These are phyloP conservation scores for Channallabes apus DNA, from an alignment of 2,797 vertebrate species.

Conservation along the genomic window DNA sequence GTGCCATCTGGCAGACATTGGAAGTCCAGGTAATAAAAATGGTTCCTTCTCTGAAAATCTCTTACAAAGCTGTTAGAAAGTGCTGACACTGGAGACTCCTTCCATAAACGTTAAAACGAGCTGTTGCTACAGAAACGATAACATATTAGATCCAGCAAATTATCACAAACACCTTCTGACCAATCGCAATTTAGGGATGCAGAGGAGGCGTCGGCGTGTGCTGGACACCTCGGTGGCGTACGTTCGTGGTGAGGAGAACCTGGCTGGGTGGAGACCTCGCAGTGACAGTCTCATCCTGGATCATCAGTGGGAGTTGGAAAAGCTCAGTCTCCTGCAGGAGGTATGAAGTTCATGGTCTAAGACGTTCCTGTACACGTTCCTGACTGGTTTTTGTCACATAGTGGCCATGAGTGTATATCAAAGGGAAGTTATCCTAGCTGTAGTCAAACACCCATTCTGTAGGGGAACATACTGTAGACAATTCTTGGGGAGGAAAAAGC, in stretches of 20 bases:
- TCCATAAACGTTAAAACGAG: not conserved
- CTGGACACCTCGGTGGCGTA: conserved; percentile 97
- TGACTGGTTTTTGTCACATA: not conserved
- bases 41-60: not conserved
- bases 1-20: conserved; percentile 88
- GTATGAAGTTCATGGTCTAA: conserved; percentile 61
- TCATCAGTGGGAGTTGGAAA: conserved; percentile 98
- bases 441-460: too few relatives aligned
- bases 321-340: conserved; percentile 95
- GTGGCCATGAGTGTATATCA: not conserved
- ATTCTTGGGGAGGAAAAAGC: not conserved
- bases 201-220: conserved; percentile 92
- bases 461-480: not conserved
- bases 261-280: conserved; percentile 95
- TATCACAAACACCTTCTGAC: not conserved
- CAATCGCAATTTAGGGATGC: conserved; percentile 82
- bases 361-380: not conserved
- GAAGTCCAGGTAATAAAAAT: conserved; percentile 86
- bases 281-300: conserved; percentile 98
- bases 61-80: not conserved
- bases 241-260: conserved; percentile 94
- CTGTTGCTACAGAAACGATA: not conserved
- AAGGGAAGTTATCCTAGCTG: not conserved
- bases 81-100: not conserved
- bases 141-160: too few relatives aligned